Evolutionary conservation across 2,113 vertebrate species (phyloP).

Genomic region (Microtus ochrogaster): DNA sequence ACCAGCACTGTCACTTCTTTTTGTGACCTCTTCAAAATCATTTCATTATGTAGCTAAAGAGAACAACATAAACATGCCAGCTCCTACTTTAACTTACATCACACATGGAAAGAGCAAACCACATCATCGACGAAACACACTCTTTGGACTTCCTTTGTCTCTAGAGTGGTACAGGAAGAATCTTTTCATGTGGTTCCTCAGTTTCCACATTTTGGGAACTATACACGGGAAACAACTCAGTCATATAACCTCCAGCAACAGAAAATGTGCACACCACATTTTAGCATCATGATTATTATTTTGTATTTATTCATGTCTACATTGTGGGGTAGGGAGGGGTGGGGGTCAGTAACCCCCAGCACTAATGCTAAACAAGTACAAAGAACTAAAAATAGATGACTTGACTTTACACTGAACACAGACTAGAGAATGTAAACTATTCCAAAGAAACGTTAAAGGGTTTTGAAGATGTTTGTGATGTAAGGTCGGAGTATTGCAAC

Average conservation of each 20-base stretch:
- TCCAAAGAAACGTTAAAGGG: slow-evolving; percentile 21
- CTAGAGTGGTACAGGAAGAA: not conserved
- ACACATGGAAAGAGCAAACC: not conserved
- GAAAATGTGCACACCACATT: not conserved
- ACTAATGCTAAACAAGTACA: slow-evolving; percentile 4
- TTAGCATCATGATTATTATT: slow-evolving; percentile 6
- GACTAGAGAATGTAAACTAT: not conserved
- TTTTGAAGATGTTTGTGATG: not conserved
- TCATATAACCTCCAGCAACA: not conserved
- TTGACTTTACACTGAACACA: not conserved
- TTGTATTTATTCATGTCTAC: slow-evolving; percentile 37
- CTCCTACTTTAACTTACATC: not conserved
- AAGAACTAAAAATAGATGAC: not conserved
- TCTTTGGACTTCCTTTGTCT: not conserved
- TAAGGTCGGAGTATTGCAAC: slow-evolving; percentile 24
- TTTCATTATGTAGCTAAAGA: not conserved
- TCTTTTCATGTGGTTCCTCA: not conserved
- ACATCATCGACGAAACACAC: not conserved
- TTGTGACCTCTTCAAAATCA: not conserved
- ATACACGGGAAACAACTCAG: not conserved
- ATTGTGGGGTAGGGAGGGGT: not conserved
- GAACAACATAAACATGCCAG: not conserved
- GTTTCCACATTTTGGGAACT: not conserved
- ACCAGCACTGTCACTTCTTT: not conserved
- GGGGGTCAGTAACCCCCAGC: not conserved